Evolutionary conservation across 1,140 invertebrate genomes (phyloP), one percentile per base, ranked within the genome.

Genomic region (Zaprionus nigranus): DNA sequence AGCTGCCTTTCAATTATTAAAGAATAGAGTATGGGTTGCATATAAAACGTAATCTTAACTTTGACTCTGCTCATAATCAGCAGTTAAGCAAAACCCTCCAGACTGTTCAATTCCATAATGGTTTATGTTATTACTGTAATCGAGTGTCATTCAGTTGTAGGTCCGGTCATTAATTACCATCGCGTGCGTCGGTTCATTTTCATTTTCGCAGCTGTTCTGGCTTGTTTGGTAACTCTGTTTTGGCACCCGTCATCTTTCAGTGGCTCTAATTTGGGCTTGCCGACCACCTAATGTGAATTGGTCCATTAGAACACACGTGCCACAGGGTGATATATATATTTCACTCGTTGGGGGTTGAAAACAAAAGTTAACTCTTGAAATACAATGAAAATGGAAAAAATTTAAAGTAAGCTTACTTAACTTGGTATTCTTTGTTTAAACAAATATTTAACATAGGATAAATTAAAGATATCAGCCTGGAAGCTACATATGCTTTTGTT

Each of bases 81-180:
- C 40, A 46, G 40, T 46, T 20, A 1, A 46, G 15, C n/a, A 15
- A 49, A 40, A 59, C 34, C 28, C 22, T 20, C 2, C 43, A 6
- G 15, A 57, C 53, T 26, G 30, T n/a, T n/a, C 34, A 65, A 20
- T 43, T 57, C 12, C 11, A 63, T 49, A 60, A 63, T 58, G 54
- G 54, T 46, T 53, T 60, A 46, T 43, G 26, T 60, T 71, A 58
- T 75, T 75, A 43, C 26, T 28, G 36, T 65, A 75, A 71, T 71
- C 56, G 73, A 64, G 60, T 64, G 67, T 75, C 73, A 75, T 75
- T 64, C 28, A 62, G 60, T 56, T 40, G 15, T 54, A 24, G 20
- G 53, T 58, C 60, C 22, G 67, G 17, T 64, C 73, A 75, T 75
- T 75, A 75, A 75, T 75, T 75, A 70, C 60, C 6, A 59, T 75